A percentile compares a stretch with the other conserved stretches of the same genome.
Evolutionary conservation across 1,140 invertebrate genomes (phyloP).

Genomic region (Kradibia gibbosae): DNA sequence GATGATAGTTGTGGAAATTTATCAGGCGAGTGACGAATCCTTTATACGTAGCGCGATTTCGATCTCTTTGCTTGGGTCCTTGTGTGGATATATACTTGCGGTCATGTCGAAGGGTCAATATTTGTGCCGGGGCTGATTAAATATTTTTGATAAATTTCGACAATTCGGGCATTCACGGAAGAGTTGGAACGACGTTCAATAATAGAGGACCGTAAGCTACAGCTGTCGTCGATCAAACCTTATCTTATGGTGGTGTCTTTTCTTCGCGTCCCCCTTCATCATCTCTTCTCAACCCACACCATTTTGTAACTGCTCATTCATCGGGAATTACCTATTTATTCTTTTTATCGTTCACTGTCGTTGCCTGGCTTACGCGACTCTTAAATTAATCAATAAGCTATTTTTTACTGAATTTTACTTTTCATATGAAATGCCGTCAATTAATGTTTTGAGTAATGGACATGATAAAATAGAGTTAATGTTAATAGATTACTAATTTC

Average conservation of each 20-base stretch:
- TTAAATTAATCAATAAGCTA: conserved; percentile 6
- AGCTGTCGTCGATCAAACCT: conserved; percentile 62
- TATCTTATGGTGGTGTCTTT: conserved; percentile 52
- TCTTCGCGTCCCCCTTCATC: no score
- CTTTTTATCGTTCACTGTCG: background rate
- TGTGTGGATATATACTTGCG: background rate
- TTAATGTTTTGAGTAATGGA: conserved; percentile 1
- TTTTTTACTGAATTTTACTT: conserved; percentile 1
- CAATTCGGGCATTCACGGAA: conserved; percentile 59
- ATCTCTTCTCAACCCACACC: background rate
- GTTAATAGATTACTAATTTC: background rate
- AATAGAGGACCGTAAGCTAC: conserved; percentile 64
- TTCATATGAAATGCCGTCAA: background rate
- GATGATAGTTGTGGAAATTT: conserved; percentile 29
- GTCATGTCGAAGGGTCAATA: conserved; percentile 51
- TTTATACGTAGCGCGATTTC: conserved; percentile 21
- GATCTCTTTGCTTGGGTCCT: conserved; percentile 4
- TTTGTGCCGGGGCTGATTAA: conserved; percentile 46
- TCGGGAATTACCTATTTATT: conserved; percentile 51
- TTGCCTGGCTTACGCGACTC: background rate
- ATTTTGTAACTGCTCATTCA: conserved; percentile 59
- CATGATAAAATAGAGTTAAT: background rate
- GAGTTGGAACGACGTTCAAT: conserved; percentile 33
- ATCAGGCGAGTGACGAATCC: conserved; percentile 9
- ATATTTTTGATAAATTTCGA: conserved; percentile 60